Conservation (phyloP, 2,797 vertebrate species). For the Phrynocephalus forsythii region DNA sequence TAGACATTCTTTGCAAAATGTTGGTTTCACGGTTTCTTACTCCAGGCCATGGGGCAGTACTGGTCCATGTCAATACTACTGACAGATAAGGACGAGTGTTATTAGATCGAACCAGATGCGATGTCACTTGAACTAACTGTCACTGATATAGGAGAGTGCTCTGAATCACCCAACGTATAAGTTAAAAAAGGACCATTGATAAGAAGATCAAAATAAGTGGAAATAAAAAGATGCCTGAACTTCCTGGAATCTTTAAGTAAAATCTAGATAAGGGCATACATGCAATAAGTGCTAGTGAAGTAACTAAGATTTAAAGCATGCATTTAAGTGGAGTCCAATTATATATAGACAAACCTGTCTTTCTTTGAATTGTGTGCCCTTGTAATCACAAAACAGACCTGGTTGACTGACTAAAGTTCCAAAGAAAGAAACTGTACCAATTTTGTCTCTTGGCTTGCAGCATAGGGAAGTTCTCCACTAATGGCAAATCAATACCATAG, state of each 20-base stretch:
- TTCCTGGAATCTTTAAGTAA: background rate
- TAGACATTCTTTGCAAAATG: background rate
- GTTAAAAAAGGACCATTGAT: background rate
- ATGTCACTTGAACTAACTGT: conserved; percentile 13
- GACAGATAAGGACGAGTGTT: background rate
- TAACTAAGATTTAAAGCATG: background rate
- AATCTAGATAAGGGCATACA: background rate
- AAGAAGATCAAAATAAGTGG: background rate
- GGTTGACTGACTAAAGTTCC: background rate
- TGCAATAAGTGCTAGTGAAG: background rate
- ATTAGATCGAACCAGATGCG: background rate
- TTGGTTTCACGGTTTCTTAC: background rate
- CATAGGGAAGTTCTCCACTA: background rate
- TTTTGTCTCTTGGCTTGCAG: conserved; percentile 25
- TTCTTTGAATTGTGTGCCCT: conserved; percentile 1
- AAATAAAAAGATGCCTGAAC: background rate
- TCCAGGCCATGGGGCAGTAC: background rate
- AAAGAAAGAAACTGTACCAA: conserved; percentile 5
- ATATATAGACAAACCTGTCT: background rate
- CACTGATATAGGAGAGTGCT: background rate
- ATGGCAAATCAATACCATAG: background rate
- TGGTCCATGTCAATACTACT: conserved; percentile 30
- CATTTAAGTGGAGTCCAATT: conserved; percentile 12
- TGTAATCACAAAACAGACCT: background rate
- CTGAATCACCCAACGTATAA: background rate